These are phyloP conservation scores for Aphaenogaster ashmeadi DNA, from an alignment of 1,140 invertebrate species.

Conservation along the genomic window DNA sequence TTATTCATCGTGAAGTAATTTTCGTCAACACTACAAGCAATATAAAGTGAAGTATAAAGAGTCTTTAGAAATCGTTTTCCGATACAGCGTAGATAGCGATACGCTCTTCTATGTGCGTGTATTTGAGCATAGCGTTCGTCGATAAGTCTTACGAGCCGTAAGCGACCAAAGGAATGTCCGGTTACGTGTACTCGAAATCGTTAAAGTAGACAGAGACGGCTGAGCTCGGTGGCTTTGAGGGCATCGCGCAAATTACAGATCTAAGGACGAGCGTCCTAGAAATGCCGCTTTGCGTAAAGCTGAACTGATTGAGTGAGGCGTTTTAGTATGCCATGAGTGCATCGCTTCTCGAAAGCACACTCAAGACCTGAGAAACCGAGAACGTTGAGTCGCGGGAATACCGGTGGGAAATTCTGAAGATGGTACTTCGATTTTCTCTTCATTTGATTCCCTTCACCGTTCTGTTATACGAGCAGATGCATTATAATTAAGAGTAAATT, in stretches of 20 bases:
- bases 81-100: conserved; percentile 21
- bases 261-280: conserved; percentile 69
- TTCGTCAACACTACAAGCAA: not conserved
- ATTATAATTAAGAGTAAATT: conserved; percentile 61
- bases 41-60: conserved; percentile 14
- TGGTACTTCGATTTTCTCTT: conserved; percentile 60
- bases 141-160: conserved; percentile 49
- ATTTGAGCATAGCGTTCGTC: conserved; percentile 21
- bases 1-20: conserved; percentile 41
- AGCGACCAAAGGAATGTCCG: conserved; percentile 51
- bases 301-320: conserved; percentile 74
- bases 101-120: not conserved
- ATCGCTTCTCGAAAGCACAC: conserved; percentile 65
- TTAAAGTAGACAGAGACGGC: conserved; percentile 55
- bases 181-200: conserved; percentile 43
- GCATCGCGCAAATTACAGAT: conserved; percentile 68
- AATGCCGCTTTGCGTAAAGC: conserved; percentile 72
- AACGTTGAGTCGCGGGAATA: conserved; percentile 51
- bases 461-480: conserved; percentile 36
- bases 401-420: conserved; percentile 60
- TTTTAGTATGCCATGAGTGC: conserved; percentile 66
- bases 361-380: conserved; percentile 56
- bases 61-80: conserved; percentile 55
- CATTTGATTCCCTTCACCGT: conserved; percentile 51
- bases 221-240: conserved; percentile 59